Base-by-base conservation (phyloP, 2,888 invertebrate genomes). In the Cephonodes hylas region DNA sequence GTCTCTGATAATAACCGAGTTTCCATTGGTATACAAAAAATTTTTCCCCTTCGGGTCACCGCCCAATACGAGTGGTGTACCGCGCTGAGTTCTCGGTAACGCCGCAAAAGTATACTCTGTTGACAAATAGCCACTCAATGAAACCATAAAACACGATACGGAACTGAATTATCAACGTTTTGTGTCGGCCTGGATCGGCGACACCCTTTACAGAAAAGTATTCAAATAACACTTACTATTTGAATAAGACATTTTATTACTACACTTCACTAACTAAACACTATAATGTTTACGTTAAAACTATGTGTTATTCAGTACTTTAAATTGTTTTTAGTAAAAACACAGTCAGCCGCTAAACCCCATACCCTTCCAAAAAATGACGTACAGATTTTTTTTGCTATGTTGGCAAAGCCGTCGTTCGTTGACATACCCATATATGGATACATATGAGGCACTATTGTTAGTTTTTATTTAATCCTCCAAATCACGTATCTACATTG, bases 31-130 rank as follows among this genome's bases (percentile, higher is more conserved):
- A 85, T 99, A 99, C 59, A 99, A 94, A 89, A 99, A 98, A 82
- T 97, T 99, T 80, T 97, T 97, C 59, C 99, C 99, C 89, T 99
- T 99, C 2, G 99, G 99, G 92, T 99, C 99, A 44, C 96, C 96
- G 63, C 98, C 98, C 76, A 99, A 91, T 61, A 99, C 99, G 73
- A 99, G 94, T 42, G 99, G 98, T 73, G 97, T 96, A 31, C 99
- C 99, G 74, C 99, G 94, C 82, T 96, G 96, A 60, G 99, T 99
- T 78, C 97, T 95, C 64, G 99, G 99, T 81, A 99, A 91, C 62
- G 98, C 96, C 68, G 99, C 97, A 93, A 97, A 99, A 87, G 96
- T 96, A 87, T 95, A 96, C 88, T 97, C 97, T 97, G 93, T 38
- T 31, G 58, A 58, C 23, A 45, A 34, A 46, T 25, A 63, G 45